Evolutionary conservation across 2,888 invertebrate species (phyloP).

Genomic region (Caenorhabditis zanzibari): DNA sequence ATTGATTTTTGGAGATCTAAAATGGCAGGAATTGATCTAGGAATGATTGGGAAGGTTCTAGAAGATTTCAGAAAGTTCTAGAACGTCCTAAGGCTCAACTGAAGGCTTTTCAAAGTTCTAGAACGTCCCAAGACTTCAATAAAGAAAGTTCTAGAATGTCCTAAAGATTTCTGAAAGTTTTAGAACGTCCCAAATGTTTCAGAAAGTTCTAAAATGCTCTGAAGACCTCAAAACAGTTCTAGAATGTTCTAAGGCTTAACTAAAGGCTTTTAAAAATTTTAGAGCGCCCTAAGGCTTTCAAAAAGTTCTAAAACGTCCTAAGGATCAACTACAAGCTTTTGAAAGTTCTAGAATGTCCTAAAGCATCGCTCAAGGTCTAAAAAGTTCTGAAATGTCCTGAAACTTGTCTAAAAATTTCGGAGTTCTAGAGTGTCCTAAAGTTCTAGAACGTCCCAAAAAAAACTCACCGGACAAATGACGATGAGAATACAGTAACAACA

Average conservation of each 20-base stretch:
- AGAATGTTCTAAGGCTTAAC: neutral
- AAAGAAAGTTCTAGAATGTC: neutral
- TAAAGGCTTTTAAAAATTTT: neutral
- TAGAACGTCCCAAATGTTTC: neutral
- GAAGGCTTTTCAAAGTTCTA: neutral
- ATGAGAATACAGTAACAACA: too few relatives aligned
- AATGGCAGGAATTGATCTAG: neutral
- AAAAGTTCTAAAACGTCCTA: neutral
- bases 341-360: neutral
- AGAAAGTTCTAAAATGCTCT: neutral
- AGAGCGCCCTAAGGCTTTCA: neutral
- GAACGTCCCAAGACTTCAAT: neutral
- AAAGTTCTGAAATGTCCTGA: neutral
- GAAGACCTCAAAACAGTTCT: neutral
- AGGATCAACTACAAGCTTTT: neutral
- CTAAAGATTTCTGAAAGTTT: neutral
- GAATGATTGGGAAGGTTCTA: neutral
- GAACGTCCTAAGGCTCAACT: neutral
- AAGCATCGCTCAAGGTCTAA: neutral
- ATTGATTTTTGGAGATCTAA: neutral
- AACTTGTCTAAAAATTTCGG: neutral
- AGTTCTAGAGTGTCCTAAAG: neutral
- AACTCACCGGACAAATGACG: too few relatives aligned
- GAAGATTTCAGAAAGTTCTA: neutral
- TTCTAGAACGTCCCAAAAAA: neutral